Percentiles rank a stretch among this genome's conserved stretches.
Conservation (phyloP, 2,797 vertebrate genomes). For the Brotogeris chrysoptera region DNA sequence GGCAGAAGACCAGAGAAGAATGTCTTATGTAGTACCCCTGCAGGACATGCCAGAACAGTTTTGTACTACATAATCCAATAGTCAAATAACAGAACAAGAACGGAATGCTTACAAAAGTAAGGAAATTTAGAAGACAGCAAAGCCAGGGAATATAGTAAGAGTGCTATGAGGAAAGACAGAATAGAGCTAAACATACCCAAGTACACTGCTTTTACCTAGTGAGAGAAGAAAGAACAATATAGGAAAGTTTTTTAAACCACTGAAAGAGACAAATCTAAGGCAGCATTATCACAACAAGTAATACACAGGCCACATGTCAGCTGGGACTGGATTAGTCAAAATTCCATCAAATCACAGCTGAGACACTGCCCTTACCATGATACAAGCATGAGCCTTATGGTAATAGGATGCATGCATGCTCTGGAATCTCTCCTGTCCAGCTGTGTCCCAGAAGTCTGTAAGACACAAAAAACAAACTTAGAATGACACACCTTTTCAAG, state of each 20-base stretch:
- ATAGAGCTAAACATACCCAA: background rate
- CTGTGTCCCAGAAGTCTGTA: slow-evolving; percentile 97
- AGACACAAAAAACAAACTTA: background rate
- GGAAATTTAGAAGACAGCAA: background rate
- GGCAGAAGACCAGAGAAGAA: background rate
- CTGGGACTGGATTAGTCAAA: background rate
- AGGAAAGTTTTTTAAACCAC: background rate
- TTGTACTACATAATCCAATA: background rate
- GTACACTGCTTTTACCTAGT: background rate
- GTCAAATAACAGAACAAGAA: background rate
- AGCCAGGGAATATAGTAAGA: background rate
- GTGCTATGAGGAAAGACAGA: background rate
- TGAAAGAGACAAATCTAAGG: background rate
- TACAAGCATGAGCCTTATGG: slow-evolving; percentile 94
- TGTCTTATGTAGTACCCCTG: background rate
- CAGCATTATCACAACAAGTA: background rate
- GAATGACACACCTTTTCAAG: background rate
- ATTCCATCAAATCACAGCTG: background rate
- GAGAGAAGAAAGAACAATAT: background rate
- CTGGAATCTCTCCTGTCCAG: slow-evolving; percentile 94
- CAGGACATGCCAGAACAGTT: background rate
- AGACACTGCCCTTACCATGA: slow-evolving; percentile 84
- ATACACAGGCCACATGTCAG: background rate
- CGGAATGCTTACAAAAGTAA: background rate
- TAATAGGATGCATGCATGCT: slow-evolving; percentile 97